Base-by-base conservation (phyloP, 2,797 vertebrate species). In the Pagetopsis macropterus region DNA sequence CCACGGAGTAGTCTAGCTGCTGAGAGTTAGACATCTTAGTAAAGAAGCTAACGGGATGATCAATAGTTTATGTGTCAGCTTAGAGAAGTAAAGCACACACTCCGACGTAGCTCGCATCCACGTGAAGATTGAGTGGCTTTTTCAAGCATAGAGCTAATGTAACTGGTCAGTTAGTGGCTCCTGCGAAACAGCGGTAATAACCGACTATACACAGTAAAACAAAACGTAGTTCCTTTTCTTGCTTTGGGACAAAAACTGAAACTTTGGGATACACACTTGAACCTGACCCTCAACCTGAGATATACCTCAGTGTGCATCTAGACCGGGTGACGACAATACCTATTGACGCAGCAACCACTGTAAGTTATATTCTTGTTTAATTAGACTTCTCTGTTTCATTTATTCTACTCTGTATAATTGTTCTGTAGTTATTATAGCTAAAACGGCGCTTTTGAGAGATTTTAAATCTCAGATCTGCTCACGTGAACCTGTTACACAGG, bases 11-110 rank as follows among this genome's bases (percentile, higher is more conserved):
- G 19, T 49, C 49, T 9, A 56, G 31, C 43, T 48, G 19, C n/a
- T 67, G 48, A 37, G 54, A 21, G n/a, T 43, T 65, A 17, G 50
- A 51, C 33, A 37, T 62, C n/a, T 58, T 16, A 5, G 56, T 66
- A 51, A 57, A 66, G 8, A 45, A 60, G 27, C 27, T 23, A 66
- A 52, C 56, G 11, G 63, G 21, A 21, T n/a, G 40, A 13, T 74
- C 55, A 40, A 52, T 45, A 12, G 13, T n/a, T 19, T 50, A 33
- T 41, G 17, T 13, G 13, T 58, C 52, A 27, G 33, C 17, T 31
- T 50, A 61, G 17, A 56, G 52, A 37, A 9, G 33, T 37, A 37
- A 37, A 37, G 33, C 33, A 37, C 33, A 37, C 7, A 37, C 33
- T 37, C 3, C 44, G 17, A 37, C 17, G 15, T 45, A 17, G 17